Evolutionary conservation across 2,113 vertebrate genomes (phyloP), one percentile per base, ranked within the genome.

Genomic region (Aspiorhynchus laticeps): DNA sequence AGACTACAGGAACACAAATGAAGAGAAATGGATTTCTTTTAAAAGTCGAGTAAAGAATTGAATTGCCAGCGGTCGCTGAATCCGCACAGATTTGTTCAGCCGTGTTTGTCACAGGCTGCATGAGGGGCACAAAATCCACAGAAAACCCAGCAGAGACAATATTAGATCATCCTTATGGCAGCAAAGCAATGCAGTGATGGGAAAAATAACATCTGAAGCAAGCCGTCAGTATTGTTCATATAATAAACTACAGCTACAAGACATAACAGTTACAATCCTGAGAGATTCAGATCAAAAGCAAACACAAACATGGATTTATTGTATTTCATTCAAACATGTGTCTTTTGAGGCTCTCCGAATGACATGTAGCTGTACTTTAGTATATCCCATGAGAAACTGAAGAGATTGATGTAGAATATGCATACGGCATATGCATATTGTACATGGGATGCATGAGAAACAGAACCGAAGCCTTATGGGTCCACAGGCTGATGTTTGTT

Each of bases 91-190:
- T 43, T 67, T 82, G 61, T 67, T 67, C 10, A 67, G 80, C 8
- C 19, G 48, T 71, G 71, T 59, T 26, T 36, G 75, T 67, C 61
- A 71, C 65, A 71, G 56, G 76, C n/a, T 43, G 43, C 82, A 59
- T 77, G 82, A 89, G 69, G 28, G 53, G 86, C 67, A 82, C 38
- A 65, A 65, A 75, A 63, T 65, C 76, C 77, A 84, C 63, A 86
- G 24, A 15, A 83, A 59, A 83, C 74, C 80, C 67, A 76, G 46
- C 36, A 69, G 56, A 90, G 59, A 76, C 61, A 80, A 85, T 92
- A 95, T 96, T 95, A 95, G 95, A 96, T 95, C 95, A 96, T 95
- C 95, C 94, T 94, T 94, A 91, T 89, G 93, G 87, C 93, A 92
- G 94, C 94, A 94, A 94, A 95, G 93, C 94, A 92, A 93, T 92